Evolutionary conservation across 2,888 invertebrate genomes (phyloP), one percentile per base, ranked within the genome.

Genomic region (Idaea aversata): DNA sequence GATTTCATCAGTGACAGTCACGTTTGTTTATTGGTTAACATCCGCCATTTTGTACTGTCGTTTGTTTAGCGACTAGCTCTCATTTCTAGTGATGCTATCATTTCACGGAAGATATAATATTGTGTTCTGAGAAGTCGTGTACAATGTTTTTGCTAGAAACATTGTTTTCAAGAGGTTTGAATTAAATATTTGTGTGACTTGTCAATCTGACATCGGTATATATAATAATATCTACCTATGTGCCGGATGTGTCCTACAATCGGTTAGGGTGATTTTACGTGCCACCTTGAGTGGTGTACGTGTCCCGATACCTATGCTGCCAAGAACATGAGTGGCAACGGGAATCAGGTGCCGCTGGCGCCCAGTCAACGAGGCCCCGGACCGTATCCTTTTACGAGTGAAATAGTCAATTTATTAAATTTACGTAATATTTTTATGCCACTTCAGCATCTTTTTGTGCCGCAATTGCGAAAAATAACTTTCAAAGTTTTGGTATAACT

Each of bases 301-400:
- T 92, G 91, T 92, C 89, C 87, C 84, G 88, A 93, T 86, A 94
- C 93, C 93, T 93, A 93, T 93, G 93, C 93, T 91, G 91, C 91
- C 88, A 88, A 93, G 88, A 91, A 84, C 88, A 95, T 95, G 95
- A 95, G 94, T 91, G 93, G 94, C 88, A 95, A 94, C 91, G 94
- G 94, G 89, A 95, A 94, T 89, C 94, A 94, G 93, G 93, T 94
- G 93, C 94, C 94, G 86, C 86, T 93, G 87, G 94, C 94, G 87
- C 93, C 93, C 84, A 92, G 87, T 93, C 94, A 90, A 85, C 94
- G 92, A 87, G 94, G 89, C 78, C 92, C 91, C 86, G 93, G 89
- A 87, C 83, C 93, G 94, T 94, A 94, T 94, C 94, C 94, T 94
- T 94, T 94, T 74, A 67, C 73, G 73, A 72, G 73, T 80, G 77